Base-by-base conservation (phyloP, 2,797 vertebrate genomes). In the Sebastiscus tertius region DNA sequence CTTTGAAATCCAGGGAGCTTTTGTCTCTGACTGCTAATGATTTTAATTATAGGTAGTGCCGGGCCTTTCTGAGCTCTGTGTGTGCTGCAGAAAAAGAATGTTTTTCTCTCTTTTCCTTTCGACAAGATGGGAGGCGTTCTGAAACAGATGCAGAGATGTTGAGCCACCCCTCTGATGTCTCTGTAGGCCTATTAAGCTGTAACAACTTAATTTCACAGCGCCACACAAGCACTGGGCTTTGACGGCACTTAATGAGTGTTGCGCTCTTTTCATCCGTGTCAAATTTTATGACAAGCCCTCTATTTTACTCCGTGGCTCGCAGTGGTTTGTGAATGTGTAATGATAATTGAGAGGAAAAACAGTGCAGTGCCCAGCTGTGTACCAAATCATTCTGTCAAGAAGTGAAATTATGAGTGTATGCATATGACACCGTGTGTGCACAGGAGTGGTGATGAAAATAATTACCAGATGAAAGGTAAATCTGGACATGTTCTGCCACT, bases 191-290 rank as follows among this genome's bases (percentile, higher is more conserved):
- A 89, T 87, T 88, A 89, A 80, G 79, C 85, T 85, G 79, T 83
- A 87, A 85, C 90, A 92, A 84, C 88, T 89, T 91, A 75, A 92
- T 93, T 92, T 92, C 86, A 87, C 82, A 81, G 83, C 62, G 13
- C 82, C 83, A 86, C 77, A 82, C 77, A 73, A 81, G 82, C 87
- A 52, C 73, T 72, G 80, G 74, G 83, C 86, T 87, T 79, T 84
- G 77, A 88, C 64, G 61, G 77, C 89, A 80, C 81, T 87, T 91
- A 92, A 92, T 89, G 83, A 93, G 89, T 80, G 84, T 71, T 79
- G 77, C 54, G 65, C 79, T 88, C 90, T 78, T 83, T 89, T 81
- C 86, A 89, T 89, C 90, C 69, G 78, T 90, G 90, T 89, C 90
- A 88, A 82, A 91, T 90, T 88, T 81, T 72, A 85, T 88, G 88